Percentiles rank a stretch among this genome's conserved stretches.
Conservation (phyloP, 2,888 invertebrate genomes). For the Drosophila atripex region DNA sequence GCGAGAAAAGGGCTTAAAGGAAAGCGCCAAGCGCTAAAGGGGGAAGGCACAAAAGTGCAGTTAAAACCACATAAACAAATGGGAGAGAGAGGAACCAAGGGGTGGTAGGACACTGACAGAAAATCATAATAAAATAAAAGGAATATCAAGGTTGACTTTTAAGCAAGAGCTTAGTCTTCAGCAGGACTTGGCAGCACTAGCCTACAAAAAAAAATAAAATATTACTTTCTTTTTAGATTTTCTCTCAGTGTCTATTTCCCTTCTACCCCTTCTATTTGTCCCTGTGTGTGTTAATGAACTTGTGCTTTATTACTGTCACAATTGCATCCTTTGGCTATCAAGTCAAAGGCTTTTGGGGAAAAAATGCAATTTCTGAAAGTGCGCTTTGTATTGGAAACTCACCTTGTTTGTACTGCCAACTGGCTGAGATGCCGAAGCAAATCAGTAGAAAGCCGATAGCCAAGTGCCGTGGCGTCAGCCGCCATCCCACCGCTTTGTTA, state of each 20-base stretch:
- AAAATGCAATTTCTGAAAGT: slow-evolving; percentile 7
- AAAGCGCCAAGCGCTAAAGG: slow-evolving; percentile 27
- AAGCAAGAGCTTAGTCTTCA: no score
- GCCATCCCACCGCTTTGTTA: slow-evolving; percentile 5
- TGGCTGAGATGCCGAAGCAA: slow-evolving; percentile 54
- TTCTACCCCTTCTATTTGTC: slow-evolving; percentile 20
- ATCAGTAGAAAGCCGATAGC: slow-evolving; percentile 57
- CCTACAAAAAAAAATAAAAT: no score
- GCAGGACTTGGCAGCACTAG: no score
- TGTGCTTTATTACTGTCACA: slow-evolving; percentile 22
- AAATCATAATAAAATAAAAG: not conserved
- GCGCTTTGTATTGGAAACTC: slow-evolving; percentile 24
- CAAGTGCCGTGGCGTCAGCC: no score
- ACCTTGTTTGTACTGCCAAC: slow-evolving; percentile 71
- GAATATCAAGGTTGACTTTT: no score
- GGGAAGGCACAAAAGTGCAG: slow-evolving; percentile 55
- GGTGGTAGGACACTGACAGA: not conserved
- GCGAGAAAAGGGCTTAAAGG: slow-evolving; percentile 28
- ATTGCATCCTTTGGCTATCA: slow-evolving; percentile 39
- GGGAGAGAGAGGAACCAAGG: slow-evolving; percentile 7
- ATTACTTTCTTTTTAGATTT: not conserved
- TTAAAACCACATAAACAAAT: slow-evolving; percentile 52
- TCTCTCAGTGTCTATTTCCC: not conserved
- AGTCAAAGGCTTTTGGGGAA: slow-evolving; percentile 28
- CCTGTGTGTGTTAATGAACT: slow-evolving; percentile 50